Evolutionary conservation across 1,140 invertebrate species (phyloP), one percentile per base, ranked within the genome.

Genomic region (Meloidogyne exigua): DNA sequence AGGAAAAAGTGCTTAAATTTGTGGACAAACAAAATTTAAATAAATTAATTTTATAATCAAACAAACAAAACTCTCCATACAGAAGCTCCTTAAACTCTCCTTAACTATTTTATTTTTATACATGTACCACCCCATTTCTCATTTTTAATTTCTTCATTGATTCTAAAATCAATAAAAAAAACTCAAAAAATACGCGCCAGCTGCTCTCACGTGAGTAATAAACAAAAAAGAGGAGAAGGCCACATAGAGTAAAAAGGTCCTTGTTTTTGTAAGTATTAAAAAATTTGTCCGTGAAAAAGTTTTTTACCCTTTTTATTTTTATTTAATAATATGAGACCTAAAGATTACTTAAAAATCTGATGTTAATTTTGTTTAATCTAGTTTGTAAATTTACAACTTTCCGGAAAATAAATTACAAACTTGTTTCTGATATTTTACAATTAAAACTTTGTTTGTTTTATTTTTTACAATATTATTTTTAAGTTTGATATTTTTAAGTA

Each of bases 21-120:
- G 63, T 10, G 63, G 26, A 23, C 11, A 65, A 23, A 7, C 4
- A 65, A 65, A 32, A 32, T 25, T 65, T 25, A 7, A 39, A 39
- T 39, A 49, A n/a, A n/a, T n/a, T n/a, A 57, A 57, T 57, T n/a
- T n/a, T 57, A 57, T 21, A 57, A 57, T 57, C 49, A 57, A 57
- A n/a, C n/a, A n/a, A n/a, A n/a, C n/a, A n/a, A n/a, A n/a, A n/a
- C n/a, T n/a, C n/a, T 32, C 28, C 28, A 32, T 32, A 32, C 28
- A 32, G 2, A 32, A 3, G 28, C 7, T 3, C 28, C 2, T 32
- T 32, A 32, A 3, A 32, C 7, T 3, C 2, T 7, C 28, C 28
- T 32, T 32, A 32, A 32, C 28, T n/a, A 32, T 32, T 32, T 32
- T 3, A 32, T 32, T 32, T 32, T 32, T 32, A 3, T 32, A 32